These are phyloP conservation scores for Gallinago stenura DNA, from an alignment of 2,797 vertebrate species.

Conservation along the genomic window DNA sequence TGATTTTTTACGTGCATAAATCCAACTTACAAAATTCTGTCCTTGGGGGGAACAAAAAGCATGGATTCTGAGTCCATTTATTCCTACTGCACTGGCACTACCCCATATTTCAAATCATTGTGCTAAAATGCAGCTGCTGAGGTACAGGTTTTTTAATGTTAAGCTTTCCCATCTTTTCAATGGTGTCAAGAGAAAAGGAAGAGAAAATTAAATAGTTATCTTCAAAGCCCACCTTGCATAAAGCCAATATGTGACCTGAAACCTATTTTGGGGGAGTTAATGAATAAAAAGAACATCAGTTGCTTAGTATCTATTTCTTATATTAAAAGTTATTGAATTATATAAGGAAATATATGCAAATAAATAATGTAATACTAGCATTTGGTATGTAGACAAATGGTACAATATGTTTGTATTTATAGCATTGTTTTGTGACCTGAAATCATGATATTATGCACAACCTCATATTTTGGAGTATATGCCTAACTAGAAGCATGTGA, in stretches of 20 bases:
- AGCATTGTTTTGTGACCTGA: background rate
- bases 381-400: background rate
- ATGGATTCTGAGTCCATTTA: background rate
- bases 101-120: background rate
- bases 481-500: background rate
- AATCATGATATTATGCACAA: background rate
- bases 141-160: background rate
- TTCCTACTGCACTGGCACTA: background rate
- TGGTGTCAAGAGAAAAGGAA: conserved; percentile 7
- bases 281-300: conserved; percentile 33
- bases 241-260: background rate
- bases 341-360: background rate
- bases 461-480: background rate
- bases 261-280: background rate
- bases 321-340: background rate
- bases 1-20: background rate
- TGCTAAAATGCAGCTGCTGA: background rate
- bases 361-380: background rate
- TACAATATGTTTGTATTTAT: background rate
- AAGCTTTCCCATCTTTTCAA: background rate
- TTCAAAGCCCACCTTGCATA: conserved; percentile 59
- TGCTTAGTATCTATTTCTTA: background rate
- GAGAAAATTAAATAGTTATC: conserved; percentile 48
- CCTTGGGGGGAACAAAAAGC: background rate
- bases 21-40: background rate